These are phyloP conservation scores for Oreamnos americanus DNA, from an alignment of 2,113 vertebrate genomes.

Conservation along the genomic window DNA sequence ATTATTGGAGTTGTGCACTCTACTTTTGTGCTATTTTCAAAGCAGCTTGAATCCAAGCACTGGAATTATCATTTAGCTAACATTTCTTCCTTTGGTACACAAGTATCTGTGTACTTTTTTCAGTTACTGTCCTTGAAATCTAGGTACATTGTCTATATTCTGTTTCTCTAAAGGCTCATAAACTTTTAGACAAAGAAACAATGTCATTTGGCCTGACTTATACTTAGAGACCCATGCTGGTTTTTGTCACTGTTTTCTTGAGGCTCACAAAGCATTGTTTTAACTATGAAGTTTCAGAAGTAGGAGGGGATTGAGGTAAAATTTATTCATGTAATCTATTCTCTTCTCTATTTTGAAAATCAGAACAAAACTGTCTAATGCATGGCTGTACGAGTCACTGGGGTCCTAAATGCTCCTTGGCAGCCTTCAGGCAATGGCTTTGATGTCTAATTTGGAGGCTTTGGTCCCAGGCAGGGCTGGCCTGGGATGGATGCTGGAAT, in stretches of 20 bases:
- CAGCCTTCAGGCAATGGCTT: not conserved
- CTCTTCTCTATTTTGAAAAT: not conserved
- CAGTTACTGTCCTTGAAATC: not conserved
- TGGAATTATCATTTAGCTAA: not conserved
- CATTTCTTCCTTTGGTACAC: not conserved
- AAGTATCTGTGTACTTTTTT: not conserved
- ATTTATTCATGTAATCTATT: not conserved
- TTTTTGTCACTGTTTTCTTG: not conserved
- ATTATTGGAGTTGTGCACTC: not conserved
- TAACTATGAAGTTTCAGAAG: not conserved
- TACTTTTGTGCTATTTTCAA: constrained; percentile 2
- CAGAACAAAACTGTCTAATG: not conserved
- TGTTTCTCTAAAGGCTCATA: not conserved
- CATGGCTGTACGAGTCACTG: not conserved
- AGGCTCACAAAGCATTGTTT: not conserved
- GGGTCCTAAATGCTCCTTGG: not conserved
- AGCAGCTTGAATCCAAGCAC: not conserved
- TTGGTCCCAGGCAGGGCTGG: not conserved
- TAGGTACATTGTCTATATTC: not conserved
- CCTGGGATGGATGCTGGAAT: not conserved
- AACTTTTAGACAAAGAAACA: constrained; percentile 3
- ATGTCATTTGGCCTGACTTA: not conserved
- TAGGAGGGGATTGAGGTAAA: not conserved
- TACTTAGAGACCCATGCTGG: not conserved
- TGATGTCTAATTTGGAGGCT: not conserved